Conservation (phyloP, 2,113 vertebrate genomes). For the Maccullochella peelii region DNA sequence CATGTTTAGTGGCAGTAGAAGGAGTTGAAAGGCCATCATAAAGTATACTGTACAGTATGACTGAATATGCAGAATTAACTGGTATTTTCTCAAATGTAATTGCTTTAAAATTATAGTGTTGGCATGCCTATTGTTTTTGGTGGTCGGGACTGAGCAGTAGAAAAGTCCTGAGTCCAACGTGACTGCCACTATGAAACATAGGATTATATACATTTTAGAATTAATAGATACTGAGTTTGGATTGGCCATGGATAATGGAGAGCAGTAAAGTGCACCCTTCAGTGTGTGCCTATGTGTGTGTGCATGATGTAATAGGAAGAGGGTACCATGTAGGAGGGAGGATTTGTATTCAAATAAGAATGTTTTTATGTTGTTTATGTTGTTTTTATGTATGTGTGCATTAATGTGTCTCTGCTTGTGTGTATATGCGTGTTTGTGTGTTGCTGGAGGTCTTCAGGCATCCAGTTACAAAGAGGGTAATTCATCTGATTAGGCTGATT, state of each 20-base stretch:
- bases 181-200: background rate
- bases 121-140: background rate
- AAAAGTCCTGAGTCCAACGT: background rate
- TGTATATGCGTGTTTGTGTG: conserved; percentile 31
- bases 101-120: conserved; percentile 10
- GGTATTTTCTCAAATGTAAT: conserved; percentile 30
- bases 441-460: conserved; percentile 58
- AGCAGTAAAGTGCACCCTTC: background rate
- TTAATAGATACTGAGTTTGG: conserved; percentile 5
- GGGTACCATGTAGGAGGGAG: background rate
- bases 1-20: conserved; percentile 56
- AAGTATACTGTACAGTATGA: conserved; percentile 41
- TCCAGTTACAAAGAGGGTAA: conserved; percentile 77
- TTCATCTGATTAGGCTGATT: conserved; percentile 83
- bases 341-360: background rate
- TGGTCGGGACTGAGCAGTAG: background rate
- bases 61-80: conserved; percentile 21
- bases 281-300: background rate
- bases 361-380: background rate
- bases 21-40: conserved; percentile 61
- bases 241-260: background rate
- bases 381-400: background rate
- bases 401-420: conserved; percentile 1
- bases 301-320: background rate
- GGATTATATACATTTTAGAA: background rate